Conservation (phyloP, 2,797 vertebrate species). For the Triplophysa yarkandensis region DNA sequence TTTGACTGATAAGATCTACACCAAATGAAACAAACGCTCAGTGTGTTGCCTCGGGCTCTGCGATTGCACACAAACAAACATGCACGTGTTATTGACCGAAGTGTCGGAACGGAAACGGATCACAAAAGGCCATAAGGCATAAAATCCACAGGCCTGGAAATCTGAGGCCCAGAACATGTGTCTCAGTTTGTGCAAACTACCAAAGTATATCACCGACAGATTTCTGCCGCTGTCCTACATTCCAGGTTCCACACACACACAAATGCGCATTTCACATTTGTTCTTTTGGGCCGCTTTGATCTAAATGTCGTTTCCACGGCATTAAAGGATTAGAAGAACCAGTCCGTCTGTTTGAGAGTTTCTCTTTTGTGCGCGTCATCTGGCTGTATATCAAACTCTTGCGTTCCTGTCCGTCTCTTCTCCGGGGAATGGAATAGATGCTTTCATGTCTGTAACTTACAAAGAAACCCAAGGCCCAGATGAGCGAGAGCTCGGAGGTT, state of each 20-base stretch:
- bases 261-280: slow-evolving; percentile 28
- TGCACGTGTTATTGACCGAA: slow-evolving; percentile 17
- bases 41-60: slow-evolving; percentile 20
- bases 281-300: slow-evolving; percentile 43
- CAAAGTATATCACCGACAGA: slow-evolving; percentile 1
- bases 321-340: slow-evolving; percentile 42
- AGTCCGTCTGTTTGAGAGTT: slow-evolving; percentile 33
- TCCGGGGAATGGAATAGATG: slow-evolving; percentile 18
- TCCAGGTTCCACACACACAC: not conserved
- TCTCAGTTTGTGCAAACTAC: not conserved
- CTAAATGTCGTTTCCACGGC: slow-evolving; percentile 27
- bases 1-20: not conserved
- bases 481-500: not conserved
- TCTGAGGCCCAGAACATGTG: not conserved
- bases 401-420: slow-evolving; percentile 2
- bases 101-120: slow-evolving; percentile 8
- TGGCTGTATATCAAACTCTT: slow-evolving; percentile 19
- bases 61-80: slow-evolving; percentile 22
- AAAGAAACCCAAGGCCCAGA: slow-evolving; percentile 1
- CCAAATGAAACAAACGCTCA: slow-evolving; percentile 2
- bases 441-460: slow-evolving; percentile 14
- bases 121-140: not conserved
- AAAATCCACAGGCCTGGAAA: not conserved
- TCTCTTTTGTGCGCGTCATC: slow-evolving; percentile 20
- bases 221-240: not conserved